Base-by-base conservation (phyloP, 2,113 vertebrate species). In the Scartelaos histophorus region DNA sequence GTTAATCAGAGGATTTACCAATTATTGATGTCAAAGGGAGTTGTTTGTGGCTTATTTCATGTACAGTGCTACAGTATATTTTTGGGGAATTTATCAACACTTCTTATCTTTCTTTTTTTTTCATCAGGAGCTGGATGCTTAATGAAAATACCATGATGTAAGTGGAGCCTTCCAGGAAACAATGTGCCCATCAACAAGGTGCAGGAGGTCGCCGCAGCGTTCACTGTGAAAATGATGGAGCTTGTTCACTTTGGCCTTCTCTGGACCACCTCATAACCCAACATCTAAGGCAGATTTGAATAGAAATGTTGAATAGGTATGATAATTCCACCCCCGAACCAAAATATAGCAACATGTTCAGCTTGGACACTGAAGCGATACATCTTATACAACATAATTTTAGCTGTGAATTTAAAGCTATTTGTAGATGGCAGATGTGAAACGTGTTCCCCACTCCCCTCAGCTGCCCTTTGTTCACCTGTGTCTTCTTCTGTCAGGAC, bases 1-100 rank as follows among this genome's bases (percentile, higher is more conserved):
- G 85, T 92, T 91, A 90, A 88, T 91, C 91, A 77, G 82, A 86
- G 89, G 87, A 92, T 93, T 91, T 91, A 89, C 90, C 88, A 90
- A 91, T 91, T 91, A 90, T 89, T 88, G 81, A 90, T 87, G 85
- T 91, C 84, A 90, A 86, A 88, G 81, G 84, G 78, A 91, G 85
- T 88, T 80, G 54, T 76, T 70, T 78, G 85, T 71, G 68, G 38
- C 38, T 66, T 66, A 47, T 45, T 66, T 66, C 16, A 47, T 47
- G 65, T 66, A 47, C 13, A 22, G n/a, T 17, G 6, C 60, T 24
- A 21, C 56, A 58, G 56, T 58, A 38, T n/a, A 7, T 38, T 38
- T n/a, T n/a, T n/a, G 17, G 17, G 17, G 17, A 19, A 43, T 17
- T 38, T 21, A 38, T 43, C 34, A 19, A 64, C 16, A n/a, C 17